These are phyloP conservation scores for Diadema setosum DNA, from an alignment of 35 echinoderm and acorn worm genomes.

Conservation along the genomic window DNA sequence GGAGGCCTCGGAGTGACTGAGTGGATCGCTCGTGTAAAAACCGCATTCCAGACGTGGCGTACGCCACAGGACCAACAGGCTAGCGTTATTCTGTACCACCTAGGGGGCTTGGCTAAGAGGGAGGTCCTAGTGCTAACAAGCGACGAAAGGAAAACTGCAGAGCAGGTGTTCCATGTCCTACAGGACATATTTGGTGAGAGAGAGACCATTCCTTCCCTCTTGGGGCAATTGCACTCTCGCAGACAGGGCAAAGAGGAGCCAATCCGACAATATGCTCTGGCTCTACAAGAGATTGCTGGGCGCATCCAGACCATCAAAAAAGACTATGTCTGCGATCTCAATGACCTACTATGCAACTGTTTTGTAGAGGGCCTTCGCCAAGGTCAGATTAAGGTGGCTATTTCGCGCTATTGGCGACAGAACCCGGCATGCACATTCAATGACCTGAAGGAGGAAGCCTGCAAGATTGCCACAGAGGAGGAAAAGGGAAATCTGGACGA, in stretches of 20 bases:
- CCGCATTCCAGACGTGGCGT: neutral
- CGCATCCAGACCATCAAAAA: neutral
- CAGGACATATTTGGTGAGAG: neutral
- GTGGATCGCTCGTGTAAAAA: neutral
- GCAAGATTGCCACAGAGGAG: neutral
- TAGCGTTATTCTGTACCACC: neutral
- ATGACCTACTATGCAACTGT: neutral
- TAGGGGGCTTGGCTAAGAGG: neutral
- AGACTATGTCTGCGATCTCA: neutral
- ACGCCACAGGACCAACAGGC: neutral
- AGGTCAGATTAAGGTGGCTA: neutral
- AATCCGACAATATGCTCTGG: neutral
- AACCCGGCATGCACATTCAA: neutral
- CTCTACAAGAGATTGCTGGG: neutral
- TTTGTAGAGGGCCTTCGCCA: neutral
- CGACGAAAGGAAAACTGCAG: neutral
- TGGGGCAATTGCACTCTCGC: neutral
- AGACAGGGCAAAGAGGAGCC: neutral
- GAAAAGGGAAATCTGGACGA: neutral
- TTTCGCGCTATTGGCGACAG: neutral
- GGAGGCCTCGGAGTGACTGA: neutral
- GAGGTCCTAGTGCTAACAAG: neutral
- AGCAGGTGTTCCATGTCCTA: neutral
- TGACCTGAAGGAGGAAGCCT: neutral
- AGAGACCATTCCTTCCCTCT: too few species aligned